Conservation (phyloP, 1,140 invertebrate species). For the Drosophila simulans region DNA sequence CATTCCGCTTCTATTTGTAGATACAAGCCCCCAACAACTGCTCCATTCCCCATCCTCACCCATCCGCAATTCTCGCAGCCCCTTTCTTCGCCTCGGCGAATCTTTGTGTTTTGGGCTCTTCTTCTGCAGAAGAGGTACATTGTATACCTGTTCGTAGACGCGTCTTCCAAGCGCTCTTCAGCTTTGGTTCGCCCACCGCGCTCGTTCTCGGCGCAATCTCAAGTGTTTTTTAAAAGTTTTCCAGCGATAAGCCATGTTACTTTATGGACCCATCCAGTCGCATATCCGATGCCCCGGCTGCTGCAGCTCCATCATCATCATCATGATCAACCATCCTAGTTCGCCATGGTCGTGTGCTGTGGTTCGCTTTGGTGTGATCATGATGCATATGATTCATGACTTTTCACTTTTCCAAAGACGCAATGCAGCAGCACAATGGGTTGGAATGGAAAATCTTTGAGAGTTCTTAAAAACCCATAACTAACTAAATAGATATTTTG, state of each 20-base stretch:
- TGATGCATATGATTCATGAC: slow-evolving; percentile 80
- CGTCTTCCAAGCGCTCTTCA: slow-evolving; percentile 26
- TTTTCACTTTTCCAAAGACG: slow-evolving; percentile 67
- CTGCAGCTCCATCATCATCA: slow-evolving; percentile 29
- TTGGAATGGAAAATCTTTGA: neutral
- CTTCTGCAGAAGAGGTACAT: slow-evolving; percentile 25
- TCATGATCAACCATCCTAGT: slow-evolving; percentile 37
- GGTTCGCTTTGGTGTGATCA: slow-evolving; percentile 58
- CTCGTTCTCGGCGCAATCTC: slow-evolving; percentile 68
- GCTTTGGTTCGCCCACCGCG: slow-evolving; percentile 34
- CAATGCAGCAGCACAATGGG: slow-evolving; percentile 53
- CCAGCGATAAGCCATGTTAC: slow-evolving; percentile 78
- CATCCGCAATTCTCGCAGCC: slow-evolving; percentile 13
- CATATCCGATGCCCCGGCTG: slow-evolving; percentile 36
- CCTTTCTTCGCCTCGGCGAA: slow-evolving; percentile 4
- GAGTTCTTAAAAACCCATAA: neutral
- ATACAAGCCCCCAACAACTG: slow-evolving; percentile 72
- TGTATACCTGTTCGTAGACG: slow-evolving; percentile 36
- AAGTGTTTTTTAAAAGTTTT: slow-evolving; percentile 81
- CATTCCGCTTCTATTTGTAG: slow-evolving; percentile 78
- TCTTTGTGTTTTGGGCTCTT: slow-evolving; percentile 19
- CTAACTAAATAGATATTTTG: neutral
- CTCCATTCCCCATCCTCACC: slow-evolving; percentile 9
- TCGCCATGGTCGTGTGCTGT: slow-evolving; percentile 59
- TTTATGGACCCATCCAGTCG: slow-evolving; percentile 73